Percentiles rank a stretch among this genome's conserved stretches.
phyloP scores from a whole-genome alignment of 37 sponge, comb jelly and placozoan genomes.

The Halisarca cf. caerulea region DNA sequence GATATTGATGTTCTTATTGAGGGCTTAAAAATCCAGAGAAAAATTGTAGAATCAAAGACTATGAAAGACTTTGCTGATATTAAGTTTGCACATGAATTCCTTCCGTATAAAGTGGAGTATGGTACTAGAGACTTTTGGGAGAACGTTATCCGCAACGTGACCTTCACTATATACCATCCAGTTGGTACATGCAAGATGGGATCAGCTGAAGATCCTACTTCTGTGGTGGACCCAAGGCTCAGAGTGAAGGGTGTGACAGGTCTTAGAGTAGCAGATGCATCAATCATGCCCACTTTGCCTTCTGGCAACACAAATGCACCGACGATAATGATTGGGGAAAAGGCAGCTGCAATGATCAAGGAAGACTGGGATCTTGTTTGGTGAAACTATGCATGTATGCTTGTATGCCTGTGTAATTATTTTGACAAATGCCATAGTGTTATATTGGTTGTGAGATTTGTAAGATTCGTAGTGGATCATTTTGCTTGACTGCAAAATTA shows the following conservation, averaged over 20 bases:
- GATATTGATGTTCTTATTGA: constrained; percentile 64
- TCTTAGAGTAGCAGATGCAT: constrained; percentile 35
- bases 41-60: constrained; percentile 48
- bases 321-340: constrained; percentile 41
- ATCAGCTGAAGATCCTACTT: constrained; percentile 19
- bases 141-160: neutral
- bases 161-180: constrained; percentile 8
- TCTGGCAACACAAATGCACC: constrained; percentile 41
- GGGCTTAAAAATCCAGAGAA: constrained; percentile 47
- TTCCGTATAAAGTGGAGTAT: neutral
- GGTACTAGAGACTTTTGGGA: neutral
- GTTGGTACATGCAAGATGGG: constrained; percentile 45
- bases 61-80: neutral
- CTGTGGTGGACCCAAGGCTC: constrained; percentile 29
- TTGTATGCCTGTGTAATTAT: too few relatives aligned
- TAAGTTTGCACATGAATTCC: neutral
- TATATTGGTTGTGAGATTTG: too few relatives aligned
- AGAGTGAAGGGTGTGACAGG: constrained; percentile 19
- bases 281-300: constrained; percentile 18
- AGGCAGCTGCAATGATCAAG: constrained; percentile 29
- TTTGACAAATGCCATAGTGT: too few relatives aligned
- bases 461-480: too few relatives aligned
- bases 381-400: too few relatives aligned
- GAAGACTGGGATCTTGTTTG: constrained; percentile 12
- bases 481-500: too few relatives aligned